Percentiles rank a stretch among this genome's conserved stretches.
phyloP scores from a whole-genome alignment of 30 jellyfish, hydroid and myxozoan species.

The Aurelia aurita region DNA sequence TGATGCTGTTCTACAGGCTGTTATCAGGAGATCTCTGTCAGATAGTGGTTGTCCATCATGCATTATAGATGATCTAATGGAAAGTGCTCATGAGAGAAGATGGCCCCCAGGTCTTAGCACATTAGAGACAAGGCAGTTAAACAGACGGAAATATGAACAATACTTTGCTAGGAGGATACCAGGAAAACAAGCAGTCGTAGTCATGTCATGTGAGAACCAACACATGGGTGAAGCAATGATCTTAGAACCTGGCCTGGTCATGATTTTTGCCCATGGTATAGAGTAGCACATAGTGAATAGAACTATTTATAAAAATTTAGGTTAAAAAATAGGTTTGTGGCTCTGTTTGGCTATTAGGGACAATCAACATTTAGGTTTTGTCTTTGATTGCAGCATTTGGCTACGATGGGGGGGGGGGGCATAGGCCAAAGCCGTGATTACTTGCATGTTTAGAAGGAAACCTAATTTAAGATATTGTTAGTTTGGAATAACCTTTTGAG shows the following conservation, averaged over 20 bases:
- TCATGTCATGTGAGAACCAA: slow-evolving; percentile 99
- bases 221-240: slow-evolving; percentile 95
- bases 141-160: slow-evolving; percentile 96
- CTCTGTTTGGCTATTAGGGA: no score
- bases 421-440: no score
- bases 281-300: slow-evolving; percentile 46
- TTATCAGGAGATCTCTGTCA: slow-evolving; percentile 88
- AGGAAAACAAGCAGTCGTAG: slow-evolving; percentile 99
- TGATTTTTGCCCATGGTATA: slow-evolving; percentile 99
- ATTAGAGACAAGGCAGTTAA: slow-evolving; percentile 92
- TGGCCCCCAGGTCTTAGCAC: slow-evolving; percentile 99
- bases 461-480: no score
- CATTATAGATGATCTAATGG: slow-evolving; percentile 93
- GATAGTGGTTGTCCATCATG: slow-evolving; percentile 99
- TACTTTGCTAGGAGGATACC: slow-evolving; percentile 97
- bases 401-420: no score
- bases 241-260: slow-evolving; percentile 95
- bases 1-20: slow-evolving; percentile 98
- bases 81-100: slow-evolving; percentile 95
- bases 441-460: no score
- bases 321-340: no score
- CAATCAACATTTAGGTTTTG: no score
- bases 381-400: no score
- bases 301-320: no score
- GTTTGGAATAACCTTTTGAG: no score